Evolutionary conservation across 2,113 vertebrate genomes (phyloP).

Genomic region (Petrocephalus microphthalmus): DNA sequence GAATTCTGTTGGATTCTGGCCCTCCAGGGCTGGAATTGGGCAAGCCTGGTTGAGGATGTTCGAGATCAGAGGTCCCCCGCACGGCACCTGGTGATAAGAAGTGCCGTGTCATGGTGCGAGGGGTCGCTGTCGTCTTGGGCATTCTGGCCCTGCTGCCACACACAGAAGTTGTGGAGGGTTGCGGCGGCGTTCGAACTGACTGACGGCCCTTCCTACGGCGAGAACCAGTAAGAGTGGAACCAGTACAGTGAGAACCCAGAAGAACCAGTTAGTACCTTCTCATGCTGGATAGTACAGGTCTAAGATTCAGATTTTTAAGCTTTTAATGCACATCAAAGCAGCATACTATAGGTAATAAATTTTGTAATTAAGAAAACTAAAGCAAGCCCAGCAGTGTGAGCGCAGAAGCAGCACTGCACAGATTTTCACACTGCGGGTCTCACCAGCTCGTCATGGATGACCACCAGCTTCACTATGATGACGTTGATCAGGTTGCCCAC

Average conservation of each 20-base stretch:
- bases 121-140: constrained; percentile 80
- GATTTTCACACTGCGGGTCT: constrained; percentile 32
- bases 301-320: neutral
- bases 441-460: constrained; percentile 93
- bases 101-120: constrained; percentile 87
- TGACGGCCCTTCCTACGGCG: constrained; percentile 79
- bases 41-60: neutral
- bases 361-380: neutral
- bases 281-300: neutral
- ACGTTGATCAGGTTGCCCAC: constrained; percentile 97
- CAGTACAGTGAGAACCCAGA: neutral
- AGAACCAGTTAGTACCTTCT: neutral
- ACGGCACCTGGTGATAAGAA: constrained; percentile 89
- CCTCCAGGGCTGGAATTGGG: too few species aligned
- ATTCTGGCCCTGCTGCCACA: constrained; percentile 91
- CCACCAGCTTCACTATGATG: constrained; percentile 84
- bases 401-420: neutral
- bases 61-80: neutral
- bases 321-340: neutral
- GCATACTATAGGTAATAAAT: neutral
- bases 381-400: neutral
- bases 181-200: constrained; percentile 86
- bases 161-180: constrained; percentile 88
- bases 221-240: neutral
- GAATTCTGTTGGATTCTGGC: too few species aligned